Base-by-base conservation (phyloP, 2,113 vertebrate species). In the Tyrannus savana region DNA sequence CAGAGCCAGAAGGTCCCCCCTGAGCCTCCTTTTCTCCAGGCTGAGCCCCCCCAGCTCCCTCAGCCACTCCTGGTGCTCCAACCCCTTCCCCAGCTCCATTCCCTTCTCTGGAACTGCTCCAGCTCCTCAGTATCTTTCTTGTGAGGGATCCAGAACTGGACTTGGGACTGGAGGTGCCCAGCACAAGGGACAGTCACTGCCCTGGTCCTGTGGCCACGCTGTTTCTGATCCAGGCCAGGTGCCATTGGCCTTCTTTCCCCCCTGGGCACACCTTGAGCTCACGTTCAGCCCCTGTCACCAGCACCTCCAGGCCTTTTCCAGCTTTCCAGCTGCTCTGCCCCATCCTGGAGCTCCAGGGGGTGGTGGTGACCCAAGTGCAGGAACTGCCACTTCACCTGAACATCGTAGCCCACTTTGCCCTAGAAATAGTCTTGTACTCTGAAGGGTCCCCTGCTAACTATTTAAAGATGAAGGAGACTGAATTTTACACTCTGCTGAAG, bases 1-100 rank as follows among this genome's bases (percentile, higher is more conserved):
- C 12, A 0, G 0, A 19, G 18, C 2, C 12, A 62, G 33, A 14
- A 33, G 21, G 19, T 14, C 1, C 47, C 6, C 9, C 4, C 5
- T 37, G 4, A 21, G 52, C 11, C 55, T 50, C 4, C 30, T 30
- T 13, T 55, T 28, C 30, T 19, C 44, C 62, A 42, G 35, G 19
- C 2, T 58, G 62, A 50, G 12, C 5, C 3, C 42, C 12, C 24
- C 6, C 35, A 24, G 30, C 16, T 75, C 30, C 52, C 6, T 41
- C 42, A 58, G 52, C 24, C 24, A 3, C 42, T 49, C 14, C 1
- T 0, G 4, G 19, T 2, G 19, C 42, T 55, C 23, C 67, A 44
- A 4, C 1, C 25, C 56, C 25, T 64, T 39, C n/a, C 49, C 41
- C 52, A 47, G 13, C 28, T n/a, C 42, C 3, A 0, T 39, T 67